Evolutionary conservation across 2,113 vertebrate genomes (phyloP).

Genomic region (Poeciliopsis occidentalis): DNA sequence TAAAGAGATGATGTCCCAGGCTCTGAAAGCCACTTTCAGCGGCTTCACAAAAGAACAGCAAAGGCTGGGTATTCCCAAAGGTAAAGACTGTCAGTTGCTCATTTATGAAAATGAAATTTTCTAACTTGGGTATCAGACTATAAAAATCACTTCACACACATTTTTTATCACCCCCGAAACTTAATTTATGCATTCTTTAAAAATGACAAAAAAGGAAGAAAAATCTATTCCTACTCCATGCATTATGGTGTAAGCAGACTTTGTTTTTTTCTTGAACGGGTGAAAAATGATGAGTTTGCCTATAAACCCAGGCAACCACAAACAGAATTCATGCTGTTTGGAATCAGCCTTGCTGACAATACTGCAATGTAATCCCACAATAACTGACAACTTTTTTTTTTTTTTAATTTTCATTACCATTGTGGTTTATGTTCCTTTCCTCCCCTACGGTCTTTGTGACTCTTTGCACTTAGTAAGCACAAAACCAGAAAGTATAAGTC

Average conservation of each 20-base stretch:
- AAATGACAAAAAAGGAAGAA: not conserved
- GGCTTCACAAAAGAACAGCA: constrained; percentile 97
- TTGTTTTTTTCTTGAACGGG: constrained; percentile 41
- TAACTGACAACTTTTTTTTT: constrained; percentile 16
- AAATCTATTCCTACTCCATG: not conserved
- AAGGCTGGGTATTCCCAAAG: constrained; percentile 95
- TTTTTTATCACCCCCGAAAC: not conserved
- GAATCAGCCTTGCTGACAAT: constrained; percentile 32
- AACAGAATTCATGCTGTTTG: constrained; percentile 30
- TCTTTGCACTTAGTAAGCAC: not conserved
- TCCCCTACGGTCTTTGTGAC: constrained; percentile 4
- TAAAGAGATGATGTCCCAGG: constrained; percentile 99
- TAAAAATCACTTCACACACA: not conserved
- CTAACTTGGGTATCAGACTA: constrained; percentile 1
- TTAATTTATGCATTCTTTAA: not conserved
- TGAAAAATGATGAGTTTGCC: constrained; percentile 49
- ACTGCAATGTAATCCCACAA: constrained; percentile 9
- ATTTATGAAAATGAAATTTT: constrained; percentile 9
- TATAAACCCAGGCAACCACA: constrained; percentile 51
- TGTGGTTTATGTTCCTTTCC: constrained; percentile 23
- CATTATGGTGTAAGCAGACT: constrained; percentile 29
- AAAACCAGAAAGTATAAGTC: not conserved
- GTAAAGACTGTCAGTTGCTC: constrained; percentile 69
- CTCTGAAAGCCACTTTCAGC: constrained; percentile 95
- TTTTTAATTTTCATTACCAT: constrained; percentile 2